These are phyloP conservation scores for Poeciliopsis paucimaculata DNA, from an alignment of 2,797 vertebrate genomes.

Conservation along the genomic window DNA sequence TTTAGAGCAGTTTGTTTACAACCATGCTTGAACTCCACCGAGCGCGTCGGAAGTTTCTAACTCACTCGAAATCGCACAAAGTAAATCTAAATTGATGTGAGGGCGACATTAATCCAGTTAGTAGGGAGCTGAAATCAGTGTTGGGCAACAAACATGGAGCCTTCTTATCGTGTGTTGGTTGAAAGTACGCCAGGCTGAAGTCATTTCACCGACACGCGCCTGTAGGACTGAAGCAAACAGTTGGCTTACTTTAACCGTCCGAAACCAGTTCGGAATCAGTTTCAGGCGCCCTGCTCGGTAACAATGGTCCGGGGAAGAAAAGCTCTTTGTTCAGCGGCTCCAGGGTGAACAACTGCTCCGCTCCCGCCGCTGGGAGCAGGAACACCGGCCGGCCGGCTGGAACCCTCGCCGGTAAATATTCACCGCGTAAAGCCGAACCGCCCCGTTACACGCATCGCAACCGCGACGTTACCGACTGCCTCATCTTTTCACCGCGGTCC, in stretches of 20 bases:
- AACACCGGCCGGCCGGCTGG: constrained; percentile 9
- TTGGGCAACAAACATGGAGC: not conserved
- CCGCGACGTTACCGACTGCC: not conserved
- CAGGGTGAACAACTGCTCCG: constrained; percentile 51
- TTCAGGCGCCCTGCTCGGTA: constrained; percentile 37
- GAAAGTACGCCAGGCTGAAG: not conserved
- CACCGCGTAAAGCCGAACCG: not conserved
- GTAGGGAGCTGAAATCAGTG: not conserved
- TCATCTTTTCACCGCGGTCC: constrained; percentile 34
- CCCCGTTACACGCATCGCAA: constrained; percentile 10
- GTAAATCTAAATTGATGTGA: not conserved
- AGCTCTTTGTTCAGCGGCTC: constrained; percentile 69
- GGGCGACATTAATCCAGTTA: not conserved
- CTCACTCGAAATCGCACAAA: not conserved
- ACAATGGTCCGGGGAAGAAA: constrained; percentile 65
- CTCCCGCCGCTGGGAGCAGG: constrained; percentile 17
- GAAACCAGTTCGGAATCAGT: constrained; percentile 10
- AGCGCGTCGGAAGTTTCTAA: not conserved
- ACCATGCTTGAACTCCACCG: too few relatives aligned
- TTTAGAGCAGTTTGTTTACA: not conserved
- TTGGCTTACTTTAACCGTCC: constrained; percentile 48
- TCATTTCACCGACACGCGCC: not conserved
- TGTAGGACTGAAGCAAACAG: not conserved
- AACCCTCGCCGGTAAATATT: too few relatives aligned
- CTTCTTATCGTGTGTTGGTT: not conserved